Evolutionary conservation across 64 coral and sea anemone genomes (phyloP), one percentile per base, ranked within the genome.

Genomic region (Orbicella faveolata): DNA sequence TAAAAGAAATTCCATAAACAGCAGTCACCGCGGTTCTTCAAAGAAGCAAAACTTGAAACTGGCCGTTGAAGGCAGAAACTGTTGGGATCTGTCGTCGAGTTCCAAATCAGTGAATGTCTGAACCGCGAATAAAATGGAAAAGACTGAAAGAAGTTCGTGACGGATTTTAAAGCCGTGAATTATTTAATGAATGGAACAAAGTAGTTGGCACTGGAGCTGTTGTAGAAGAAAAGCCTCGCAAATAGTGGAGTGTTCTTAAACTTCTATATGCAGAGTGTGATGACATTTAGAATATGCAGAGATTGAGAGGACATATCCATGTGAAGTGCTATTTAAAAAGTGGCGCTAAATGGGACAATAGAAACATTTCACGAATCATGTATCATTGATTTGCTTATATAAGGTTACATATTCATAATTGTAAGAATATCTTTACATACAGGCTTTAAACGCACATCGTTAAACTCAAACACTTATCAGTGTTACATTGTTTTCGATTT

Each of bases 141-240:
- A 6, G 36, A 52, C 19, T 12, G 23, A 34, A 14, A 25, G 67
- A 55, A 26, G 9, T 57, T 79, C 48, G 77, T 79, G 77, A 52
- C 21, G 25, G 48, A 79, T 51, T 57, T 61, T 59, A 61, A 70
- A 52, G 21, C 51, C 77, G 34, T 67, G 54, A 83, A 83, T 73
- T 53, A 72, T 85, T 85, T 85, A 85, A 72, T 12, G 10, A 5
- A 16, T 25, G 82, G 63, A 72, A 37, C 57, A 36, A 33, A 72
- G 68, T 52, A 15, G 23, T 12, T 72, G 37, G 21, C 65, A 52
- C 73, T 26, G 25, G 63, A 52, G 20, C 14, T 68, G 4, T 52
- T 51, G 21, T 25, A 18, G 52, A 33, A 37, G 39, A 85, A 51
- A 10, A 70, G 23, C n/a, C 21, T 70, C 67, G 67, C 1, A 70